A percentile compares a stretch with the other conserved stretches of the same genome.
These are phyloP conservation scores for Leuctra nigra DNA, from an alignment of 2,888 invertebrate genomes.

Conservation along the genomic window DNA sequence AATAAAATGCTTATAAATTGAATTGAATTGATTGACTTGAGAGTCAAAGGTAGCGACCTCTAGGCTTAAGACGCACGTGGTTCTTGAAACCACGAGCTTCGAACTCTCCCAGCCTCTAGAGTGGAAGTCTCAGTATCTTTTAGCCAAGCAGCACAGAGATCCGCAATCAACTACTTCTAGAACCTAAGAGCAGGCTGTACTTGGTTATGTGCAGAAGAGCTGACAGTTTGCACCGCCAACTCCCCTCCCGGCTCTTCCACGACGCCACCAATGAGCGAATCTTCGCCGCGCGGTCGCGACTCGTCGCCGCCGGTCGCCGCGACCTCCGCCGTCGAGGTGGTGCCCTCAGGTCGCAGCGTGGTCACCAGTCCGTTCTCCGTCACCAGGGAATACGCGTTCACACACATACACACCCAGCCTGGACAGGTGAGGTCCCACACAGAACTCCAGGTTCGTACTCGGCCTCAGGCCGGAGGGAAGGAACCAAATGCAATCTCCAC, in stretches of 20 bases:
- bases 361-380: conserved; percentile 38
- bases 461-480: no score
- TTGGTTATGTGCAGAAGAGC: conserved; percentile 40
- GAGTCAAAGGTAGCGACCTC: no score
- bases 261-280: conserved; percentile 36
- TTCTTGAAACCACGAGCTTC: no score
- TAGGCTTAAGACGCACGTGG: no score
- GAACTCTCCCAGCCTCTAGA: no score
- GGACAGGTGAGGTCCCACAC: conserved; percentile 50
- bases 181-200: conserved; percentile 13
- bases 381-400: conserved; percentile 73
- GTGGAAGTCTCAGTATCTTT: no score
- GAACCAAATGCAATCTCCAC: no score
- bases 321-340: conserved; percentile 23
- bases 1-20: no score
- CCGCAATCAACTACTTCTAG: neutral
- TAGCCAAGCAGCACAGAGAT: no score
- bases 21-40: no score
- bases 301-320: conserved; percentile 37
- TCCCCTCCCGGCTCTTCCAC: conserved; percentile 45
- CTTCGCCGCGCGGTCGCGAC: conserved; percentile 36
- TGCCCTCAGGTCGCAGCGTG: conserved; percentile 32
- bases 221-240: conserved; percentile 51
- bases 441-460: no score
- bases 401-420: conserved; percentile 84